Conservation (phyloP, 2,113 vertebrate species). For the Bambusicola thoracicus region DNA sequence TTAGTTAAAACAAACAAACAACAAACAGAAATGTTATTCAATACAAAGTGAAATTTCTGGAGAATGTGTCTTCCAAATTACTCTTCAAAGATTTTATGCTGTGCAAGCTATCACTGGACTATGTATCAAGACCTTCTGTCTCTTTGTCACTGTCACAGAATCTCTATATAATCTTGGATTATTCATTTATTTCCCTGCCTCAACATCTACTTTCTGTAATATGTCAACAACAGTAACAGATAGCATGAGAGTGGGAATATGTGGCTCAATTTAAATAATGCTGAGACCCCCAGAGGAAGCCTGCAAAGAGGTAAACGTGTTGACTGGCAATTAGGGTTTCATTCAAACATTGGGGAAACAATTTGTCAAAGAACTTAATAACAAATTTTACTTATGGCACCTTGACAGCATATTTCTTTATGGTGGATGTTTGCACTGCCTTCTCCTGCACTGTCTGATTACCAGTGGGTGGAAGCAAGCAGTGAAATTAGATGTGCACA, state of each 20-base stretch:
- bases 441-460: neutral
- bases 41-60: neutral
- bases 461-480: neutral
- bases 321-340: neutral
- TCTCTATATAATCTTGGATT: neutral
- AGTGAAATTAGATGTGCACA: slow-evolving; percentile 36
- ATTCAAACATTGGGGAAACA: slow-evolving; percentile 1
- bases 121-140: neutral
- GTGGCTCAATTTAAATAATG: neutral
- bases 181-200: neutral
- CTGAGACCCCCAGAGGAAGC: neutral
- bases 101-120: neutral
- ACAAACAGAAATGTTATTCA: neutral
- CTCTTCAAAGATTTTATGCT: neutral
- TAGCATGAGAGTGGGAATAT: neutral
- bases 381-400: neutral
- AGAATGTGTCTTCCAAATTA: neutral
- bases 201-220: neutral
- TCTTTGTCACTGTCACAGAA: neutral
- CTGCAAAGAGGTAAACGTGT: neutral
- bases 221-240: neutral
- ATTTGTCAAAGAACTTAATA: neutral
- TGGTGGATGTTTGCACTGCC: neutral
- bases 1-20: neutral
- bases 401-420: neutral